These are phyloP conservation scores for Selene dorsalis DNA, from an alignment of 2,797 vertebrate species.

Conservation along the genomic window DNA sequence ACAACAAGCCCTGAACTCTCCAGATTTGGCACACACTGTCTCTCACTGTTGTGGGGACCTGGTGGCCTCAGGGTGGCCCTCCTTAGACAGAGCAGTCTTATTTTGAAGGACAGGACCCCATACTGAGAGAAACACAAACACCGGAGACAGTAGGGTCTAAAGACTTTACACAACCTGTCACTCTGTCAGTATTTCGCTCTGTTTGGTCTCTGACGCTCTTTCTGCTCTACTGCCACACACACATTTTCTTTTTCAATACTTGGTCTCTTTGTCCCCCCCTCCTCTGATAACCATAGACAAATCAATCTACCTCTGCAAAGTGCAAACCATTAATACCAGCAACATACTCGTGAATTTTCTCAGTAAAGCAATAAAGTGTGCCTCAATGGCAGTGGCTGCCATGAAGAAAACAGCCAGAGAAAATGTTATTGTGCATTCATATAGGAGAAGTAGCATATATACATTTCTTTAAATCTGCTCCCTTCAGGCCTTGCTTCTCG, in stretches of 20 bases:
- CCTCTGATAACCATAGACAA: conserved; percentile 24
- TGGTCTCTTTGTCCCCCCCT: conserved; percentile 12
- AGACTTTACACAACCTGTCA: conserved; percentile 72
- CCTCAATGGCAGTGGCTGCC: not conserved
- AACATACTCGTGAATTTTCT: not conserved
- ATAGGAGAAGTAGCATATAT: not conserved
- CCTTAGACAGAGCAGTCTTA: conserved; percentile 64
- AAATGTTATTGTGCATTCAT: not conserved
- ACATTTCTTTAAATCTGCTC: not conserved
- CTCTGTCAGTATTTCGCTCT: conserved; percentile 53
- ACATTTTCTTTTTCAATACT: conserved; percentile 36
- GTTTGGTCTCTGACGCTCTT: conserved; percentile 53
- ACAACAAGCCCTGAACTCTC: conserved; percentile 53
- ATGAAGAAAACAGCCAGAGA: not conserved
- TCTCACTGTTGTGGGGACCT: conserved; percentile 61
- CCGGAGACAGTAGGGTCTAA: conserved; percentile 66
- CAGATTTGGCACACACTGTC: conserved; percentile 55
- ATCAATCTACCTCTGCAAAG: conserved; percentile 6
- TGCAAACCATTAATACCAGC: conserved; percentile 16
- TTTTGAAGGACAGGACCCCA: conserved; percentile 79
- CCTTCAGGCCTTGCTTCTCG: not conserved
- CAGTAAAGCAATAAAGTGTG: not conserved
- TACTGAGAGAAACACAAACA: conserved; percentile 76
- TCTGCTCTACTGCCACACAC: conserved; percentile 24
- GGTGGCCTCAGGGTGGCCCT: conserved; percentile 69